Evolutionary conservation across 23 tunicate species (phyloP), one percentile per base, ranked within the genome.

Genomic region (Diplosoma virens): DNA sequence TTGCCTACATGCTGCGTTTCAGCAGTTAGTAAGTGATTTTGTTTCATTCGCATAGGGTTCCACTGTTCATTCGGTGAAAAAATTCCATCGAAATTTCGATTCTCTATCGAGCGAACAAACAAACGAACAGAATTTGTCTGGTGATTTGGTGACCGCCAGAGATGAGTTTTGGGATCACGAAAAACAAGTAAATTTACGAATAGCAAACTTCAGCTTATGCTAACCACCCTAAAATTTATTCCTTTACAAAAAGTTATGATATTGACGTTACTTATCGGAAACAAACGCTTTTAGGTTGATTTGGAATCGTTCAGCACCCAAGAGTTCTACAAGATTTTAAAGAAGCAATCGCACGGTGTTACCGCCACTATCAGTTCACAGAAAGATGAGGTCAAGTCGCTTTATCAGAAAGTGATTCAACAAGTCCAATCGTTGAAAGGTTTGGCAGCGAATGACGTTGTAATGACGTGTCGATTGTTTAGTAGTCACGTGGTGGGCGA

Each of bases 121-220:
- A 14, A 77, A 56, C 1, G 87, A 58, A 2, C 78, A 75, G 29
- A 63, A 34, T n/a, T 82, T 35, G 1, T 82, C n/a, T 1, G 31
- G 71, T 1, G 95, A 81, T 32, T 2, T 34, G 27, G 80, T 81
- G 37, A 29, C 72, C 11, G 88, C 81, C 1, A 74, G 76, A 46
- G 97, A 92, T 61, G 92, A 92, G 58, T 92, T 92, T 66, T 92
- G 97, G 97, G 97, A 92, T 80, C 76, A 92, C 76, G 97, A 92
- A 37, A 81, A 79, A 85, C 97, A 92, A 87, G 97, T 84, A 3
- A 11, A 25, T 56, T 56, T 56, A 20, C 11, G 14, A 41, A n/a
- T n/a, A n/a, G n/a, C n/a, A n/a, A n/a, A n/a, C n/a, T n/a, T n/a
- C n/a, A n/a, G n/a, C n/a, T n/a, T n/a, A n/a, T n/a, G n/a, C n/a